These are phyloP conservation scores for Caenorhabditis macrosperma DNA, from an alignment of 2,888 invertebrate species.

Conservation along the genomic window DNA sequence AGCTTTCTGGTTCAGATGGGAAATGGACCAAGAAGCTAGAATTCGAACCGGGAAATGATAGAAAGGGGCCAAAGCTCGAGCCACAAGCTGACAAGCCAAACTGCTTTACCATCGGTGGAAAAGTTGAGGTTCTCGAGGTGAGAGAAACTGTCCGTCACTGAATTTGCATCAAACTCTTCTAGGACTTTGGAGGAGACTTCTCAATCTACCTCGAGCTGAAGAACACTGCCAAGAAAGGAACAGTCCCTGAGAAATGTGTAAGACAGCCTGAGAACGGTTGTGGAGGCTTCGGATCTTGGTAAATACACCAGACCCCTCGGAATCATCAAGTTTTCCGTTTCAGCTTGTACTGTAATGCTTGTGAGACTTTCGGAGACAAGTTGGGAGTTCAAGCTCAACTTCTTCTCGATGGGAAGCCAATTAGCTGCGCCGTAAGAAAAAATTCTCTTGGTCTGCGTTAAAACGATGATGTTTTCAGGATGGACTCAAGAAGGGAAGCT, in stretches of 20 bases:
- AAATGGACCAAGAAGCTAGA: conserved; percentile 78
- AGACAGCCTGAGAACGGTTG: conserved; percentile 76
- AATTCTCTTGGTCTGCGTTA: background rate
- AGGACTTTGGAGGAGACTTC: conserved; percentile 79
- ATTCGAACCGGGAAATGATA: conserved; percentile 76
- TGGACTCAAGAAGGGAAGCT: conserved; percentile 74
- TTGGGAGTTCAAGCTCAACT: conserved; percentile 77
- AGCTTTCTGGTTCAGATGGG: conserved; percentile 50
- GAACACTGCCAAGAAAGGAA: conserved; percentile 75
- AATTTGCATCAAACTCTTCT: background rate
- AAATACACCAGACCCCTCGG: background rate
- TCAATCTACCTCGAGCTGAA: conserved; percentile 78
- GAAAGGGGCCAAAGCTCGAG: conserved; percentile 75
- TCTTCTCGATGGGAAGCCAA: conserved; percentile 75
- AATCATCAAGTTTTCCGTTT: conserved; percentile 16
- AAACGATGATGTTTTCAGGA: conserved; percentile 52
- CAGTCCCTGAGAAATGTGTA: conserved; percentile 77
- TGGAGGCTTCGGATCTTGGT: conserved; percentile 79
- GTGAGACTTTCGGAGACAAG: conserved; percentile 73
- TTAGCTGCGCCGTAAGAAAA: conserved; percentile 69
- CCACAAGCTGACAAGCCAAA: conserved; percentile 57
- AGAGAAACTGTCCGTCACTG: background rate
- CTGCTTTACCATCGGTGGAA: conserved; percentile 75
- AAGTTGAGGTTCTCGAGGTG: conserved; percentile 75
- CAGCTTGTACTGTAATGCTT: conserved; percentile 79